Evolutionary conservation across 2,888 invertebrate genomes (phyloP).

Genomic region (Crematogaster levior): DNA sequence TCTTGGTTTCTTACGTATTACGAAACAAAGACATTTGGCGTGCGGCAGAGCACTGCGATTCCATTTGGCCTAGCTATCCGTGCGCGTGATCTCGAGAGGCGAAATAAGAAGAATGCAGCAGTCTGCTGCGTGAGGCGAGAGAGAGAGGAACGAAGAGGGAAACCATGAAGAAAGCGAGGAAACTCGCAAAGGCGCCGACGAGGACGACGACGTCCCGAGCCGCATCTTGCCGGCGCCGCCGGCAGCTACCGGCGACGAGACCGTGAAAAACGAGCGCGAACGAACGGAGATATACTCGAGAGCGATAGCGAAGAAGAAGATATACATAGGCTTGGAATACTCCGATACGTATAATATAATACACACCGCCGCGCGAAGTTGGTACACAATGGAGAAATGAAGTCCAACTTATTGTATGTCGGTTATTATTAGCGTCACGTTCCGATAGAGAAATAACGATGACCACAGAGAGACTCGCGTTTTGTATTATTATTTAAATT

Average conservation of each 20-base stretch:
- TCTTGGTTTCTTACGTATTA: slow-evolving; percentile 14
- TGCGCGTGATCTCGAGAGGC: slow-evolving; percentile 32
- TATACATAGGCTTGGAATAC: slow-evolving; percentile 7
- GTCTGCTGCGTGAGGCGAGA: not conserved
- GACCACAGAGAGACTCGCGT: not conserved
- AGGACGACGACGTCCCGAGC: not conserved
- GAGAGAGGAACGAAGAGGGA: not conserved
- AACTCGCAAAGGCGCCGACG: slow-evolving; percentile 52
- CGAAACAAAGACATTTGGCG: slow-evolving; percentile 75
- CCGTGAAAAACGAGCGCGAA: slow-evolving; percentile 50
- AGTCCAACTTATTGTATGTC: slow-evolving; percentile 13
- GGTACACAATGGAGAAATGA: slow-evolving; percentile 3
- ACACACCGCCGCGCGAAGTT: not conserved
- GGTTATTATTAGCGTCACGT: not conserved
- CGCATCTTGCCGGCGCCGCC: slow-evolving; percentile 36
- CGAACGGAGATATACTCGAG: slow-evolving; percentile 26
- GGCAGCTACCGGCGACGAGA: slow-evolving; percentile 17
- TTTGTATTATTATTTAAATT: not conserved
- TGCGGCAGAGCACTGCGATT: slow-evolving; percentile 58
- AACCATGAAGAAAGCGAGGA: slow-evolving; percentile 35
- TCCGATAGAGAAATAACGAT: not conserved
- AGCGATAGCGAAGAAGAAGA: not conserved
- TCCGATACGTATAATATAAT: slow-evolving; percentile 10
- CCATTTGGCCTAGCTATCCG: slow-evolving; percentile 62
- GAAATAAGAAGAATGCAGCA: slow-evolving; percentile 11